Conservation (phyloP, 37 sponge, comb jelly and placozoan species). For the Tethya wilhelma region DNA sequence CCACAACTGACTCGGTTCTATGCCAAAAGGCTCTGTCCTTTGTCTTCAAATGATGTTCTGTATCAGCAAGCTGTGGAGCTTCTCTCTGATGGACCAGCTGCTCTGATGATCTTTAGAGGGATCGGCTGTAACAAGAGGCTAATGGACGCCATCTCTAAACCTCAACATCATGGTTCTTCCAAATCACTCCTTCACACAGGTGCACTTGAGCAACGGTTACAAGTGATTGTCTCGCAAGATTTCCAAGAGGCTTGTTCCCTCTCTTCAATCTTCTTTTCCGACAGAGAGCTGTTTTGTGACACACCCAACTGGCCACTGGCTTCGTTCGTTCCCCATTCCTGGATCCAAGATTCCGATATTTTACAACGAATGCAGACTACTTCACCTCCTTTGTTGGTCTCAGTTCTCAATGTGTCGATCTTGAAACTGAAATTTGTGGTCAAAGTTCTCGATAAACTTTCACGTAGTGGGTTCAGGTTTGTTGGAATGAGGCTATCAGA, state of each 20-base stretch:
- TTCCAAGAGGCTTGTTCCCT: constrained; percentile 37
- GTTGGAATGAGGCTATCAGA: too few relatives aligned
- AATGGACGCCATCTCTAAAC: background rate
- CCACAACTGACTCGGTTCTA: constrained; percentile 63
- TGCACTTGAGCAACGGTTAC: background rate
- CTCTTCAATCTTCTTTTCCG: constrained; percentile 51
- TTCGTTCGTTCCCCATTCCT: constrained; percentile 45
- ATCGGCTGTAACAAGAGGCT: constrained; percentile 29
- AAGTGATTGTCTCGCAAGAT: constrained; percentile 14
- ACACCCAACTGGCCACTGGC: constrained; percentile 10
- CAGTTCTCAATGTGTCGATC: constrained; percentile 24
- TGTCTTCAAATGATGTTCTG: background rate
- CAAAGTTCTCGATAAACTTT: constrained; percentile 54
- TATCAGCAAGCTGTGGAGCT: constrained; percentile 33
- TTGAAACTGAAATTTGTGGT: constrained; percentile 16
- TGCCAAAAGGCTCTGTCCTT: constrained; percentile 57
- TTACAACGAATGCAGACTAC: constrained; percentile 10
- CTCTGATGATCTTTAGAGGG: constrained; percentile 48
- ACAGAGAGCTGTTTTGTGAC: constrained; percentile 73
- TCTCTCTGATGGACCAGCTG: constrained; percentile 43
- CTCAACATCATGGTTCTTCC: background rate
- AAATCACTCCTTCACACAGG: background rate
- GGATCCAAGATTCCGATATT: constrained; percentile 39
- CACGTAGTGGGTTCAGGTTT: constrained; percentile 40
- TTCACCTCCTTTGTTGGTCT: constrained; percentile 13